Evolutionary conservation across 2,797 vertebrate species (phyloP), one percentile per base, ranked within the genome.

Genomic region (Arremon aurantiirostris): DNA sequence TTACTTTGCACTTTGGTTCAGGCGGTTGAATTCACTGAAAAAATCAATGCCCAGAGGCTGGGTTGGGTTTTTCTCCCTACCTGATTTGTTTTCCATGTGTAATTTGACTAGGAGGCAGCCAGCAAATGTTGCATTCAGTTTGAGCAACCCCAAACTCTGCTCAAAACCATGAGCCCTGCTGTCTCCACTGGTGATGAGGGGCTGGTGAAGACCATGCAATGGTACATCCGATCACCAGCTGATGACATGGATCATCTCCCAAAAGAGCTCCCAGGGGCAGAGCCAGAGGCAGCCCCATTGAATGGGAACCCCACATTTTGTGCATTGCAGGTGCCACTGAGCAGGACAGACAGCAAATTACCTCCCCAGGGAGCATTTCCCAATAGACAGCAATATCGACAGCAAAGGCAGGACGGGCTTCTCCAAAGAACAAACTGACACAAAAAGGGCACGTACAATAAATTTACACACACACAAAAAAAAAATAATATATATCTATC

Each of bases 41-140:
- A 96, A 96, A 95, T 94, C 32, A 1, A 69, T 88, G 94, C 93
- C 93, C 22, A 8, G 85, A 93, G 91, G 94, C 88, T 91, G 83
- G 61, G 35, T 47, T 93, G 77, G 88, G 65, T 64, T 94, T 94
- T 93, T 78, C 50, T 93, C 82, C 65, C 80, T 75, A 20, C 90
- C 57, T 85, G 75, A 50, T 91, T 95, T 95, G 59, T 95, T 92
- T 96, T 93, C 81, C 20, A 6, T 7, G 53, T 90, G 92, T 86
- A 87, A 90, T 86, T 90, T 86, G 77, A 93, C 73, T 80, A 89
- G 57, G 24, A 69, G 78, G 57, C 80, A 94, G 69, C 28, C 76
- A 77, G 60, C 28, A 70, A 84, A 66, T 11, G 19, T 12, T 82
- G 49, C 60, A 60, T 73, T 64, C 82, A 87, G n/a, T n/a, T n/a